Evolutionary conservation across 2,888 invertebrate species (phyloP).

Genomic region (Himalopsyche tibetana): DNA sequence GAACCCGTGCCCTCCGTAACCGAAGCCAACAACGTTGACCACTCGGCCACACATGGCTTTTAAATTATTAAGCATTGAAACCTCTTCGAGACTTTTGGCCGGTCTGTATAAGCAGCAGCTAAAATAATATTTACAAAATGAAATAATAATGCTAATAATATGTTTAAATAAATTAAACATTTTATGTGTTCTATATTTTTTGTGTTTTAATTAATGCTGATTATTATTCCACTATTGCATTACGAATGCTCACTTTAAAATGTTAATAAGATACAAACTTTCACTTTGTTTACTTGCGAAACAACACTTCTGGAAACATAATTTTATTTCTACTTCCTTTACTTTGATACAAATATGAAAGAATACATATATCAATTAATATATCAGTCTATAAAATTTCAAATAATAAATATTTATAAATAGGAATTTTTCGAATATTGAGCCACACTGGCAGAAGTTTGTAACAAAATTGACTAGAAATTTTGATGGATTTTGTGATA

Average conservation of each 20-base stretch:
- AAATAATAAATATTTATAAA: neutral
- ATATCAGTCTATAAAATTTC: neutral
- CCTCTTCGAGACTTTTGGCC: too few relatives aligned
- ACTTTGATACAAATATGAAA: neutral
- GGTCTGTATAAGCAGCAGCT: neutral
- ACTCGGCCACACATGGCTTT: too few relatives aligned
- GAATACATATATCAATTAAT: neutral
- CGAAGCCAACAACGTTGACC: too few relatives aligned
- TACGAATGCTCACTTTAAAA: slow-evolving; percentile 1
- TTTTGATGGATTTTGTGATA: too few relatives aligned
- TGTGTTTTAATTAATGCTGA: neutral
- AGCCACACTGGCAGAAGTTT: too few relatives aligned
- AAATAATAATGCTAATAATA: slow-evolving; percentile 10
- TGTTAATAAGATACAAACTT: slow-evolving; percentile 5
- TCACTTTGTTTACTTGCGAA: slow-evolving; percentile 2
- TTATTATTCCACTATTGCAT: neutral
- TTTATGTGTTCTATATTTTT: slow-evolving; percentile 20
- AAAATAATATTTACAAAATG: neutral
- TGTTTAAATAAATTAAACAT: slow-evolving; percentile 8
- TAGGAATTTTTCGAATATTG: too few relatives aligned
- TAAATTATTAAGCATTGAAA: too few relatives aligned
- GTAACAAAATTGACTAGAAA: too few relatives aligned
- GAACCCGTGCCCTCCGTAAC: too few relatives aligned
- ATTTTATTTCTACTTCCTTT: neutral
- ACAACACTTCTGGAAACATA: neutral